Percentiles rank a stretch among this genome's conserved stretches.
Conservation (phyloP, 2,888 invertebrate genomes). For the Mycogona germanica region DNA sequence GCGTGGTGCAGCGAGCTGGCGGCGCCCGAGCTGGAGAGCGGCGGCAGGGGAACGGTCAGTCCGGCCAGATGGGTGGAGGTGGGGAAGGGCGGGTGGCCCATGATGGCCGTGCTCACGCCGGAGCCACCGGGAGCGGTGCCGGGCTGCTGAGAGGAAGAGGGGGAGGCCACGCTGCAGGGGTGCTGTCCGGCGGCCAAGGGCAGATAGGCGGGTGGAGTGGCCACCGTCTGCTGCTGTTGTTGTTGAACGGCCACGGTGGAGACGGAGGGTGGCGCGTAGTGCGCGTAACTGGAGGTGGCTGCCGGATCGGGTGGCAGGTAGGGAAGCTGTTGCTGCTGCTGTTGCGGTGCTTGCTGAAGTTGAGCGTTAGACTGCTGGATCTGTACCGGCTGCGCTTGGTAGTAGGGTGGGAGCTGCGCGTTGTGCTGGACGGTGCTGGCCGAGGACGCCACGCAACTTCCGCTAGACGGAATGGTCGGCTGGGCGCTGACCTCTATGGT, state of each 20-base stretch:
- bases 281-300: not conserved
- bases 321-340: not conserved
- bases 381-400: too few relatives aligned
- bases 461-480: too few relatives aligned
- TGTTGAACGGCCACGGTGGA: not conserved
- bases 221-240: too few relatives aligned
- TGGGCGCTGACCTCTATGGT: too few relatives aligned
- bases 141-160: not conserved
- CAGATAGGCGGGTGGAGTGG: too few relatives aligned
- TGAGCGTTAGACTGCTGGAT: too few relatives aligned
- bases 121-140: not conserved
- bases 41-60: slow-evolving; percentile 9
- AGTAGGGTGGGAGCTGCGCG: too few relatives aligned
- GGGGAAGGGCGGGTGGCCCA: slow-evolving; percentile 1
- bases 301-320: not conserved
- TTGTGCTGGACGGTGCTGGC: too few relatives aligned
- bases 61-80: slow-evolving; percentile 4
- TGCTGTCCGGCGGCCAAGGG: not conserved
- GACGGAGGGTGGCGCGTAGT: not conserved
- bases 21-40: not conserved
- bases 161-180: not conserved
- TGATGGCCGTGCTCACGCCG: not conserved
- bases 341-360: too few relatives aligned
- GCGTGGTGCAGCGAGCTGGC: not conserved
- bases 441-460: too few relatives aligned